Evolutionary conservation across 1,140 invertebrate species (phyloP), one percentile per base, ranked within the genome.

Genomic region (Drosophila arizonae): DNA sequence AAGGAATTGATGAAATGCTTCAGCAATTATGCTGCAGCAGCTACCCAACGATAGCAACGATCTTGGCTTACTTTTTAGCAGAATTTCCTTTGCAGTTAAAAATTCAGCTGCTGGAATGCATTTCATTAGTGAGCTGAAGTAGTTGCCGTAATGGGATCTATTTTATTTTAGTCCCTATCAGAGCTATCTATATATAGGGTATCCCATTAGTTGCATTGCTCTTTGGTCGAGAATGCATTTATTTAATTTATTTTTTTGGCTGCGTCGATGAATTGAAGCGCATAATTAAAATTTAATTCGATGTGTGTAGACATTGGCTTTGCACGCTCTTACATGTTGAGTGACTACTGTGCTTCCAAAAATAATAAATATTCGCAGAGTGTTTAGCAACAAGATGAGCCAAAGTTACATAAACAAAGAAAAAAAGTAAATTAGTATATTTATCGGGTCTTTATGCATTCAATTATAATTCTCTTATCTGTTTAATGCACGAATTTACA

Each of bases 231-330:
- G 3, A 39, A 36, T 36, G 6, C 8, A 4, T 39, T 36, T 15
- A 17, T 45, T 45, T 43, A 17, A 65, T 62, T 75, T 24, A 28
- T 50, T 64, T 54, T 54, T 55, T 41, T 41, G 6, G 28, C 24
- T 48, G 39, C 30, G 30, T 33, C 46, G 36, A 61, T 41, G 69
- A 80, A 80, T 60, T 81, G 73, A 77, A 77, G 78, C 78, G 78
- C 73, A 64, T 81, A 81, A 81, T 81, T 81, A 69, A 81, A 81
- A 73, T 77, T 81, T 80, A 81, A 77, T 80, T 46, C 68, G 57
- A 57, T 3, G 33, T 21, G 6, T 41, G 55, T 10, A 4, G 36
- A 26, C 30, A 36, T 26, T 52, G 51, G 4, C 36, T 9, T 26
- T 43, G 51, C 6, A 13, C 10, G 3, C 17, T 17, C 36, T 10